Evolutionary conservation across 2,113 vertebrate genomes (phyloP).

Genomic region (Pelvicachromis taeniatus): DNA sequence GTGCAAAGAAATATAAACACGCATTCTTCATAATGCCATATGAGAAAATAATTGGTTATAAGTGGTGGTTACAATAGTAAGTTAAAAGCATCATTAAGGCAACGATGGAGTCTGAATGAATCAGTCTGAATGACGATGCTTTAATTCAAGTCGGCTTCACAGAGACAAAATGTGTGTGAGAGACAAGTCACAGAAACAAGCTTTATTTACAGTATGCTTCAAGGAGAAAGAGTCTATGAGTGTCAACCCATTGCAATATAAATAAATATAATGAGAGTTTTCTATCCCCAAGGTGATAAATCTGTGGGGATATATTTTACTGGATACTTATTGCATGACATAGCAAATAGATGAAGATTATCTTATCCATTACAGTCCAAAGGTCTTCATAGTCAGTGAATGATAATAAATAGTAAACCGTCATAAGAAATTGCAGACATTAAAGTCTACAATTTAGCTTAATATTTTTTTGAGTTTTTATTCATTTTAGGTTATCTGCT

Average conservation of each 20-base stretch:
- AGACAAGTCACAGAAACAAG: conserved; percentile 2
- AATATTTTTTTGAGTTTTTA: not conserved
- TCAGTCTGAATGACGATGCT: conserved; percentile 41
- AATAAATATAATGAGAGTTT: not conserved
- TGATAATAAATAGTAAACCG: not conserved
- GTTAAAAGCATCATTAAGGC: conserved; percentile 54
- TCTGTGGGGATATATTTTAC: not conserved
- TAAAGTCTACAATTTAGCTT: not conserved
- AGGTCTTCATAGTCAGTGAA: not conserved
- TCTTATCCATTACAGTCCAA: not conserved
- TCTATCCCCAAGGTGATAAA: not conserved
- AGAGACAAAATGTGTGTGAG: not conserved
- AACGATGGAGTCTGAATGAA: conserved; percentile 35
- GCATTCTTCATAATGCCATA: conserved; percentile 3
- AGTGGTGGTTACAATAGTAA: conserved; percentile 17
- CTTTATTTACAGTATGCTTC: not conserved
- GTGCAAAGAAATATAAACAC: not conserved
- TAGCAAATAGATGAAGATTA: not conserved
- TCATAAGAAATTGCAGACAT: not conserved
- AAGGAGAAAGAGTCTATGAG: not conserved
- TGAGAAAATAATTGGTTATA: conserved; percentile 30
- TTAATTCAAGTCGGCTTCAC: conserved; percentile 33
- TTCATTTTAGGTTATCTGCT: not conserved
- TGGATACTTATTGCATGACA: not conserved
- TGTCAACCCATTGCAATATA: not conserved